Conservation (phyloP, 2,113 vertebrate species). For the Scalopus aquaticus region DNA sequence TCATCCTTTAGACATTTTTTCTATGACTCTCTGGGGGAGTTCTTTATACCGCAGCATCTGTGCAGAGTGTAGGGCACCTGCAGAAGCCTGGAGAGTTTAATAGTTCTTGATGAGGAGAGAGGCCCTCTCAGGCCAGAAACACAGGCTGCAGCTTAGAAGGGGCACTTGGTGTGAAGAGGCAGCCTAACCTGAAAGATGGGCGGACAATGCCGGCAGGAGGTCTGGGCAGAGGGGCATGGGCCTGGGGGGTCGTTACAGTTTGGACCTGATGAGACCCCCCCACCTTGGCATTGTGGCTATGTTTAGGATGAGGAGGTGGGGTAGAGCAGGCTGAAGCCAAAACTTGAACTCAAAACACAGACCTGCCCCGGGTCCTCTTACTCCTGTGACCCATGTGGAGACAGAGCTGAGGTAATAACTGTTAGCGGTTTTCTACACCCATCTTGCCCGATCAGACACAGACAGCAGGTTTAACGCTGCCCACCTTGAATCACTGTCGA, state of each 20-base stretch:
- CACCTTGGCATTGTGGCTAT: neutral
- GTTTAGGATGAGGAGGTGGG: neutral
- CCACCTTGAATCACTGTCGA: neutral
- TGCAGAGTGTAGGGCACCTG: neutral
- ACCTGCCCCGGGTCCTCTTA: neutral
- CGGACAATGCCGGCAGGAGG: no score
- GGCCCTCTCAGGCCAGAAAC: neutral
- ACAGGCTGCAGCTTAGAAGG: no score
- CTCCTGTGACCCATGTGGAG: neutral
- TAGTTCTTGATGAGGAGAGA: no score
- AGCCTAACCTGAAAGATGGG: no score
- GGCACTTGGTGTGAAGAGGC: neutral
- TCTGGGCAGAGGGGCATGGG: neutral
- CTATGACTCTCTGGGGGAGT: neutral
- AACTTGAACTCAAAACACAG: neutral
- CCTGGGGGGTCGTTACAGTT: neutral
- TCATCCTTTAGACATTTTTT: no score
- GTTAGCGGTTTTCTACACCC: neutral
- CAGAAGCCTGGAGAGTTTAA: neutral
- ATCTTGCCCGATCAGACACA: neutral
- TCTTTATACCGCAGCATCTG: neutral
- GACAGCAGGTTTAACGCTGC: neutral
- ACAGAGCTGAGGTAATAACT: fast-evolving
- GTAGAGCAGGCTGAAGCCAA: neutral
- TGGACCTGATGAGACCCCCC: neutral